phyloP scores from a whole-genome alignment of 2,888 invertebrate genomes.

The Achlya flavicornis region DNA sequence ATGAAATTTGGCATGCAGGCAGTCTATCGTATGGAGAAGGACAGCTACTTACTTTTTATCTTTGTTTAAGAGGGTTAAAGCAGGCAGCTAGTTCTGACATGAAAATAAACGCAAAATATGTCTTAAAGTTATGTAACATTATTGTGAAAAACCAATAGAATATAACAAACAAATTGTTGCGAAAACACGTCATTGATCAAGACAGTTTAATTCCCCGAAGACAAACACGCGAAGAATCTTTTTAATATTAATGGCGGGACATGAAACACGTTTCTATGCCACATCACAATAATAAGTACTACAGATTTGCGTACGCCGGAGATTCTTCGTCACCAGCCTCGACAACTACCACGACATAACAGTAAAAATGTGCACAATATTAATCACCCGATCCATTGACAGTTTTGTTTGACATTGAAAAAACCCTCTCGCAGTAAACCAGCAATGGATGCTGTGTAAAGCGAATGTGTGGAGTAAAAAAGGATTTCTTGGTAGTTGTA shows the following conservation, averaged over 20 bases:
- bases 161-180: neutral
- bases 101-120: too few relatives aligned
- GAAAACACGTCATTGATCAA: neutral
- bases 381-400: neutral
- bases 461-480: neutral
- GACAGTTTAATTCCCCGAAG: neutral
- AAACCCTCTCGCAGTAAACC: neutral
- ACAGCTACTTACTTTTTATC: too few relatives aligned
- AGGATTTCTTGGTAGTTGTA: slow-evolving; percentile 2
- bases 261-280: neutral
- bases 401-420: neutral
- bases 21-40: too few relatives aligned
- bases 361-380: neutral
- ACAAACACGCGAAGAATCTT: neutral
- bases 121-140: too few relatives aligned
- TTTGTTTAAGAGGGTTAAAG: too few relatives aligned
- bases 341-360: neutral
- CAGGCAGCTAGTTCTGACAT: too few relatives aligned
- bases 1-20: too few relatives aligned
- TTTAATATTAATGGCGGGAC: slow-evolving; percentile 1
- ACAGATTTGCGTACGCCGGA: slow-evolving; percentile 30
- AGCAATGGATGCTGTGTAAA: neutral
- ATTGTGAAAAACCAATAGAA: neutral
- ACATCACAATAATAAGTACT: slow-evolving; percentile 29
- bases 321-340: slow-evolving; percentile 21